Percentiles rank a stretch among this genome's conserved stretches.
Conservation (phyloP, 2,888 invertebrate species). For the Lysandra coridon region DNA sequence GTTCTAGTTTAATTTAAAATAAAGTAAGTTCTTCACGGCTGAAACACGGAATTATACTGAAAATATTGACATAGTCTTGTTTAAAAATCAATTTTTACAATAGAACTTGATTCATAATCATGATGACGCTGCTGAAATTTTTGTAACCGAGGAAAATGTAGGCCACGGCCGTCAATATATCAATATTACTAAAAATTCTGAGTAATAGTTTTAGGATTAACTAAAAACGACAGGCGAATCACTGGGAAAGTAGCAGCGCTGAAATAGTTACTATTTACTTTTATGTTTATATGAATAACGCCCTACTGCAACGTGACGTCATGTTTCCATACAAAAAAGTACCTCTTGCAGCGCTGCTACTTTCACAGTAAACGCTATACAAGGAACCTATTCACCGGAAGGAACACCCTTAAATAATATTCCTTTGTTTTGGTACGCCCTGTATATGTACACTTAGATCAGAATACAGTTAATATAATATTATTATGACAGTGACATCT, state of each 20-base stretch:
- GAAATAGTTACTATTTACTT: neutral
- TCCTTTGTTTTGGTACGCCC: neutral
- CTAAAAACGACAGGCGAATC: neutral
- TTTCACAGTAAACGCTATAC: too few relatives aligned
- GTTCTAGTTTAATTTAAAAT: neutral
- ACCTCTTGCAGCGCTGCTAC: too few relatives aligned
- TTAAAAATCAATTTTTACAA: constrained; percentile 6
- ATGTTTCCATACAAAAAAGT: neutral
- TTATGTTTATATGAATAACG: neutral
- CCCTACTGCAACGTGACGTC: neutral
- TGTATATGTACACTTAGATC: neutral
- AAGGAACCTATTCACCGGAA: neutral
- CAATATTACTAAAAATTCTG: neutral
- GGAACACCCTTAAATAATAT: neutral
- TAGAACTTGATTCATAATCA: neutral
- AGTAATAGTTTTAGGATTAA: neutral
- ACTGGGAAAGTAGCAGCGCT: neutral
- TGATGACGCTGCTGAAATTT: neutral
- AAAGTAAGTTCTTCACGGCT: neutral
- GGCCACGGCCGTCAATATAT: neutral
- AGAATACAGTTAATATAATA: neutral
- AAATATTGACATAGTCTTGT: neutral
- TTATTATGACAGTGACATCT: too few relatives aligned
- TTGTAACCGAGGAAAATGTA: neutral
- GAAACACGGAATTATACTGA: neutral